Evolutionary conservation across 2,113 vertebrate genomes (phyloP).

Genomic region (Elaphurus davidianus): DNA sequence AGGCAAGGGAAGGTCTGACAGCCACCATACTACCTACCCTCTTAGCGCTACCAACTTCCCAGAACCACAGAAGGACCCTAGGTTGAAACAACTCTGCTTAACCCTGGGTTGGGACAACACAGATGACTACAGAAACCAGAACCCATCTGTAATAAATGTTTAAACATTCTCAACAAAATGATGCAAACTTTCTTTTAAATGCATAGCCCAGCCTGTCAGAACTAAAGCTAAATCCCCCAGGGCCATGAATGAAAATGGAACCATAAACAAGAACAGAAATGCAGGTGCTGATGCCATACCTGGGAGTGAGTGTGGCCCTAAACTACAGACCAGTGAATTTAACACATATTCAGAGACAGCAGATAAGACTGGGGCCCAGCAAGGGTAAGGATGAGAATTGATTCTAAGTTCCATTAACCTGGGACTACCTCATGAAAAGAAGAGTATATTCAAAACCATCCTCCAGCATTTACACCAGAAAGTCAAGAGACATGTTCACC

Average conservation of each 20-base stretch:
- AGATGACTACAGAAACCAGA: background rate
- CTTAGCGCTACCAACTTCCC: fast-evolving
- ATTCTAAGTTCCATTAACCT: background rate
- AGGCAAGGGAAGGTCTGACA: background rate
- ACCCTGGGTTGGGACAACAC: background rate
- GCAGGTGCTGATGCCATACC: background rate
- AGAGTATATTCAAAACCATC: background rate
- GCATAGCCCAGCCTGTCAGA: background rate
- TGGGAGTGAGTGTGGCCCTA: background rate
- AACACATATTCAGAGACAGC: background rate
- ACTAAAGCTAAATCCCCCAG: background rate
- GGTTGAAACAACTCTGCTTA: background rate
- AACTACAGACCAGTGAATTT: background rate
- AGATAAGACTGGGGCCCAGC: background rate
- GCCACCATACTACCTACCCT: fast-evolving
- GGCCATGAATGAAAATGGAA: background rate
- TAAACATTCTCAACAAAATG: background rate
- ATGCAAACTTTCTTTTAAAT: background rate
- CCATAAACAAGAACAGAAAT: background rate
- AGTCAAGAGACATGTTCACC: background rate
- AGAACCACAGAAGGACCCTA: background rate
- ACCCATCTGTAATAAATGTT: background rate
- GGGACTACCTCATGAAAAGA: background rate
- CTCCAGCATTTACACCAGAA: background rate
- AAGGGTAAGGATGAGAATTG: background rate